phyloP scores from a whole-genome alignment of 2,797 vertebrate species.

The Sarcophilus harrisii region DNA sequence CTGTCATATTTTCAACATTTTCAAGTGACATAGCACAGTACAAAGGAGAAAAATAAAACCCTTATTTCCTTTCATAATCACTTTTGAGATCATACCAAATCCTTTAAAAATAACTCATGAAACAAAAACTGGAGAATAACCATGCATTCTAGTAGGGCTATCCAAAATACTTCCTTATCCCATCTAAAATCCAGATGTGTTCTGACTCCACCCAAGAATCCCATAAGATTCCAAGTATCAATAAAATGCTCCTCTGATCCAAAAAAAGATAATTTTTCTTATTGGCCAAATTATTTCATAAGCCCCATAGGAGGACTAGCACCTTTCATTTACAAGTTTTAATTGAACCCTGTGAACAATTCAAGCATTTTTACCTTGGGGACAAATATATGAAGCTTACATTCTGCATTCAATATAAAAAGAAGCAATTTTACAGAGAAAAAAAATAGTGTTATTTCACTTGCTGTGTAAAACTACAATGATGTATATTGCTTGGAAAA shows the following conservation, averaged over 20 bases:
- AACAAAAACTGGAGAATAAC: conserved; percentile 25
- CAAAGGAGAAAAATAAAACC: conserved; percentile 67
- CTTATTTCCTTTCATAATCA: conserved; percentile 56
- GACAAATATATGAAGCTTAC: conserved; percentile 56
- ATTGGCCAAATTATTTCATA: conserved; percentile 37
- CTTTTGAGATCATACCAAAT: conserved; percentile 68
- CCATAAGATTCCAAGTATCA: conserved; percentile 10
- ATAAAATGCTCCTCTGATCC: conserved; percentile 3
- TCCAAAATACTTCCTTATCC: conserved; percentile 51
- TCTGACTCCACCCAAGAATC: conserved; percentile 36
- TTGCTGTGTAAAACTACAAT: conserved; percentile 74
- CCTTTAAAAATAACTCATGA: conserved; percentile 33
- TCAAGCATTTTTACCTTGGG: conserved; percentile 34
- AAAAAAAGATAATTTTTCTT: conserved; percentile 7
- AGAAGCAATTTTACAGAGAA: conserved; percentile 64
- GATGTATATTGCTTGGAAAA: conserved; percentile 76
- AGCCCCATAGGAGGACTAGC: conserved; percentile 1
- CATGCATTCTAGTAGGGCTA: neutral
- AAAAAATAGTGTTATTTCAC: conserved; percentile 60
- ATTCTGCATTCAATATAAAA: conserved; percentile 68
- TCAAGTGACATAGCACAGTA: conserved; percentile 71
- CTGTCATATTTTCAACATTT: conserved; percentile 68
- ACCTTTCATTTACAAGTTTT: conserved; percentile 13
- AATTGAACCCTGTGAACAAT: conserved; percentile 30
- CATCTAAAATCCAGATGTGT: conserved; percentile 40